These are phyloP conservation scores for Lacerta agilis DNA, from an alignment of 2,797 vertebrate genomes.

Conservation along the genomic window DNA sequence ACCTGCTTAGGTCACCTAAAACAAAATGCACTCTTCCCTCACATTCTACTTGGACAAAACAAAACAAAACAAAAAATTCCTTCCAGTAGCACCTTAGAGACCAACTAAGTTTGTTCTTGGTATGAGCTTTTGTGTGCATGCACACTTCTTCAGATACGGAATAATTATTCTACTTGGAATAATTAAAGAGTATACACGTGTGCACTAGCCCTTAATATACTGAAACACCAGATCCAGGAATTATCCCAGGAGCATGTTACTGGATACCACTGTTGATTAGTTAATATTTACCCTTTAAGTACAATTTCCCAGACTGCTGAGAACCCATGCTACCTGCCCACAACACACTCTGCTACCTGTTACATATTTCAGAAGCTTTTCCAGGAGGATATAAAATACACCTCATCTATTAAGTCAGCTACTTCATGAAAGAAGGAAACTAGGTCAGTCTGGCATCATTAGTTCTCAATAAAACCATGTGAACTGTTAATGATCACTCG, in stretches of 20 bases:
- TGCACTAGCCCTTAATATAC: not conserved
- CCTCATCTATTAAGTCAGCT: not conserved
- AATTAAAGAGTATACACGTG: not conserved
- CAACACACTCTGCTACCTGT: no score
- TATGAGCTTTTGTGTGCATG: no score
- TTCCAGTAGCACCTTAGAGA: no score
- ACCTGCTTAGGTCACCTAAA: not conserved
- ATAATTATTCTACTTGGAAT: not conserved
- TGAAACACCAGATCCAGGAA: not conserved
- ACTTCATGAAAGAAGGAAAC: not conserved
- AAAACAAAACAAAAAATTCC: no score
- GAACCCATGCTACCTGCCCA: not conserved
- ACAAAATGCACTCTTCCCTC: not conserved
- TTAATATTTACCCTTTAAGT: not conserved
- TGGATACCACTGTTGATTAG: not conserved
- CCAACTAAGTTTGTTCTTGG: no score
- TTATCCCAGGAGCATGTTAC: not conserved
- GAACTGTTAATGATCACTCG: not conserved
- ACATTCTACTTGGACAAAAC: not conserved
- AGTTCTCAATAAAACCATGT: not conserved
- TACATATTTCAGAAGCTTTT: not conserved
- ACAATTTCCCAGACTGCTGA: not conserved
- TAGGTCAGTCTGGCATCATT: not conserved
- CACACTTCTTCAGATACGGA: no score
- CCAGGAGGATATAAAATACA: not conserved